These are phyloP conservation scores for Ursus arctos DNA, from an alignment of 2,113 vertebrate species.

Conservation along the genomic window DNA sequence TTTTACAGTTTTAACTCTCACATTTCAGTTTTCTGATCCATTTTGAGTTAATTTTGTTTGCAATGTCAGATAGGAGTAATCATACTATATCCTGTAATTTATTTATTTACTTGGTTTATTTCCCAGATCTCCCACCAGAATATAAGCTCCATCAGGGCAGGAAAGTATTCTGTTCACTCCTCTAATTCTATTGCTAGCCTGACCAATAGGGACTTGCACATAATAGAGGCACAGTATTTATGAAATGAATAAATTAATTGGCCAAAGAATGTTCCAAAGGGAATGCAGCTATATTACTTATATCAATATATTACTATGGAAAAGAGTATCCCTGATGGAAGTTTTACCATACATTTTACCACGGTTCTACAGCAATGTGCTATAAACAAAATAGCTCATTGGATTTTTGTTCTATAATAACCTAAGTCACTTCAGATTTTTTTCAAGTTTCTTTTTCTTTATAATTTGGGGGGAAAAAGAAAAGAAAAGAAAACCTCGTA, in stretches of 20 bases:
- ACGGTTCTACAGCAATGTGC: not conserved
- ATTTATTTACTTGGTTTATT: not conserved
- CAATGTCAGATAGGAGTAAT: not conserved
- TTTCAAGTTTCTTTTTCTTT: not conserved
- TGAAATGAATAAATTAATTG: conserved; percentile 19
- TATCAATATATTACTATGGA: not conserved
- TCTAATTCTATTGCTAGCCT: not conserved
- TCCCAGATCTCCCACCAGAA: not conserved
- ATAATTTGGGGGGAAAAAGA: conserved; percentile 13
- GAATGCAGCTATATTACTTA: not conserved
- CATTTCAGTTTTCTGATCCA: not conserved
- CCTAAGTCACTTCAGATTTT: not conserved
- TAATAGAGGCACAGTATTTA: not conserved
- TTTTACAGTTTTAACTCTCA: not conserved
- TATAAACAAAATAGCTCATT: not conserved
- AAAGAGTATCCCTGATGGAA: not conserved
- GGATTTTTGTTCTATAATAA: not conserved
- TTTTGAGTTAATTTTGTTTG: conserved; percentile 4
- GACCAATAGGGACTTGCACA: not conserved
- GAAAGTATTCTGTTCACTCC: not conserved
- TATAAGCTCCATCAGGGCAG: not conserved
- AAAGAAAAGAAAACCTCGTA: not conserved
- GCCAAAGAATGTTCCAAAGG: not conserved
- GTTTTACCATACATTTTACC: not conserved
- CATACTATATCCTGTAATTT: not conserved